Conservation (phyloP, 2,797 vertebrate genomes). For the Apodemus agrarius region DNA sequence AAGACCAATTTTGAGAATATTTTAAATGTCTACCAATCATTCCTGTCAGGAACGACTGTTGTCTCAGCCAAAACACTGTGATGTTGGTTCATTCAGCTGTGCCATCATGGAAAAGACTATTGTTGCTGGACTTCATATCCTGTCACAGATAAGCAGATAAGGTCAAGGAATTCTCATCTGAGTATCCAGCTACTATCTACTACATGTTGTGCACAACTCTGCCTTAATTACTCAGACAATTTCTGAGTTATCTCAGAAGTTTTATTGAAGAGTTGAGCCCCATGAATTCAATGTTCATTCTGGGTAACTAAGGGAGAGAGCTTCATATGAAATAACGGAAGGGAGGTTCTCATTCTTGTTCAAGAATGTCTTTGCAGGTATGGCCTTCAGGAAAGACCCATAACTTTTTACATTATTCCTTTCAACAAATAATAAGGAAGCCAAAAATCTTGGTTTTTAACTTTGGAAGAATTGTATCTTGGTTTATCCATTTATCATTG, state of each 20-base stretch:
- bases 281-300: background rate
- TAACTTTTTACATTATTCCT: too few species aligned
- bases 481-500: background rate
- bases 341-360: background rate
- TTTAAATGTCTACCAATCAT: background rate
- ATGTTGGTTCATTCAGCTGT: background rate
- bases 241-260: too few species aligned
- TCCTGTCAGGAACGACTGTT: background rate
- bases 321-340: rapidly evolving
- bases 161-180: background rate
- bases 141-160: background rate
- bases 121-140: too few species aligned
- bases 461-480: too few species aligned
- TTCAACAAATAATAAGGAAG: too few species aligned
- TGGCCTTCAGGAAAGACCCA: background rate
- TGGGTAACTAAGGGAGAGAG: background rate
- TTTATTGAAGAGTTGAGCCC: too few species aligned
- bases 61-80: background rate
- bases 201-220: background rate
- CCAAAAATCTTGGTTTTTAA: background rate
- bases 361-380: background rate
- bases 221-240: background rate
- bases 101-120: background rate
- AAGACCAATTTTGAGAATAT: background rate
- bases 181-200: background rate